A percentile compares a stretch with the other conserved stretches of the same genome.
Evolutionary conservation across 2,113 vertebrate genomes (phyloP).

Genomic region (Lycaon pictus): DNA sequence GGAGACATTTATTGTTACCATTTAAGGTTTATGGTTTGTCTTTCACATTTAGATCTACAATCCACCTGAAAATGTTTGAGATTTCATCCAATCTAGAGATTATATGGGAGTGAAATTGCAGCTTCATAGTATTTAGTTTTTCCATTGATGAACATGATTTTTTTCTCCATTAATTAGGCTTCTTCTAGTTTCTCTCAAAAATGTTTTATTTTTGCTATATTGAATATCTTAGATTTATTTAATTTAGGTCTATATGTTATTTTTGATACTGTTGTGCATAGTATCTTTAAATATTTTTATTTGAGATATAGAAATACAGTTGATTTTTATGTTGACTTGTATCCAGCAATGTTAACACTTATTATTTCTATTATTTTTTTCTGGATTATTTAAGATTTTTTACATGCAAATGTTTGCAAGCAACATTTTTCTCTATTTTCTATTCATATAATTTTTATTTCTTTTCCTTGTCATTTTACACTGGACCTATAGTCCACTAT

Average conservation of each 20-base stretch:
- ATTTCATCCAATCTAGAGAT: neutral
- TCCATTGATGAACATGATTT: neutral
- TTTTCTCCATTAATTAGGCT: neutral
- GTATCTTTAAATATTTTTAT: neutral
- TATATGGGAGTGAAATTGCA: neutral
- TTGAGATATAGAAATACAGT: neutral
- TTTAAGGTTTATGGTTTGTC: neutral
- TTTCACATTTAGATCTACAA: neutral
- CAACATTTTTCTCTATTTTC: neutral
- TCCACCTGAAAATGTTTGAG: neutral
- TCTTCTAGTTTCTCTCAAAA: neutral
- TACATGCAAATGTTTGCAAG: neutral
- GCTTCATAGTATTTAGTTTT: neutral
- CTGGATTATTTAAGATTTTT: neutral
- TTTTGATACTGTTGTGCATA: neutral
- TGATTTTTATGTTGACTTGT: neutral
- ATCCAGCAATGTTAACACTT: neutral
- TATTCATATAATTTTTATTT: neutral
- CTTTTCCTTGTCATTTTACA: neutral
- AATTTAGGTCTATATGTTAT: neutral
- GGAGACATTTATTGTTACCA: neutral
- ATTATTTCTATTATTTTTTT: neutral
- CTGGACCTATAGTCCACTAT: neutral
- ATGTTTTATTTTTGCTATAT: neutral
- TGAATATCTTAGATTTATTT: neutral